Evolutionary conservation across 2,888 invertebrate species (phyloP).

Genomic region (Diloba caeruleocephala): DNA sequence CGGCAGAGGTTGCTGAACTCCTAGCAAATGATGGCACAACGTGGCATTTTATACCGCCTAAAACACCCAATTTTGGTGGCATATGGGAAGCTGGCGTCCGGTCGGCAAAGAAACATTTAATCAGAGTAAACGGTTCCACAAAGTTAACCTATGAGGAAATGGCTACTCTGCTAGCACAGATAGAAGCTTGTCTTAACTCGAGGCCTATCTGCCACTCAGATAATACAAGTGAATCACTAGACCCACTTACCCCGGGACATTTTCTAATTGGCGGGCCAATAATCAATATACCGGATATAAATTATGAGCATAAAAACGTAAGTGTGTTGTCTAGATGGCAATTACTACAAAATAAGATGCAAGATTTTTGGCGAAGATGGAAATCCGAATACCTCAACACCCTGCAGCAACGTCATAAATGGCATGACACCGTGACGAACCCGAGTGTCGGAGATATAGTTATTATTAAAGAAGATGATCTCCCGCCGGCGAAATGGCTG

Average conservation of each 20-base stretch:
- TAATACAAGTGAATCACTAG: background rate
- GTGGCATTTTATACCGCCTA: constrained; percentile 39
- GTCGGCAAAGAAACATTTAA: too few species aligned
- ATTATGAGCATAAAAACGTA: constrained; percentile 5
- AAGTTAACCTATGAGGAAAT: too few species aligned
- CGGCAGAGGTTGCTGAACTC: constrained; percentile 15
- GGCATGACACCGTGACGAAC: constrained; percentile 32
- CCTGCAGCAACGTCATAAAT: constrained; percentile 47
- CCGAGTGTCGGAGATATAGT: constrained; percentile 40
- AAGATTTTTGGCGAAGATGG: constrained; percentile 55
- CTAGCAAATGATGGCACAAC: constrained; percentile 29
- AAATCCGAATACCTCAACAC: constrained; percentile 48
- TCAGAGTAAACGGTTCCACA: too few species aligned
- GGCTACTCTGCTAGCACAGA: background rate
- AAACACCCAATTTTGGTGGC: constrained; percentile 21
- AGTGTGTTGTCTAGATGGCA: constrained; percentile 45
- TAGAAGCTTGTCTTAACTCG: constrained; percentile 12
- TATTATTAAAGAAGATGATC: constrained; percentile 33
- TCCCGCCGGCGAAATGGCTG: constrained; percentile 44
- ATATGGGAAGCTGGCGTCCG: too few species aligned
- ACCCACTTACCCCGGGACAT: constrained; percentile 16
- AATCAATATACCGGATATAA: constrained; percentile 5
- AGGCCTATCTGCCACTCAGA: constrained; percentile 10
- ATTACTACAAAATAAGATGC: constrained; percentile 45
- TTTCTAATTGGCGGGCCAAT: constrained; percentile 18